Percentiles rank a stretch among this genome's conserved stretches.
Conservation (phyloP, 2,797 vertebrate genomes). For the Lagocephalus sceleratus region DNA sequence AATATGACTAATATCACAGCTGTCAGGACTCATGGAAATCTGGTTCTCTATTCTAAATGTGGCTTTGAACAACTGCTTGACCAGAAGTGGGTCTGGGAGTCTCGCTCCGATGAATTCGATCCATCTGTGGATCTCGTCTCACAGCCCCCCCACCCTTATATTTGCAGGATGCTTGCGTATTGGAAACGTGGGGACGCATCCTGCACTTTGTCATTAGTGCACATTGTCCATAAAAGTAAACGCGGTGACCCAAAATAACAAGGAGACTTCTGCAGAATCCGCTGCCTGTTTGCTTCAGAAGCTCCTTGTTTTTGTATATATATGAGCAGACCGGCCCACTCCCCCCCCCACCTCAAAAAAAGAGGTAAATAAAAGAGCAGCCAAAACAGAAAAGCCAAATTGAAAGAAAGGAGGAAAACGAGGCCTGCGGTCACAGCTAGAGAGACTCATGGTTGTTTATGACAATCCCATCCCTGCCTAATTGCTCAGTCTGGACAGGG, state of each 20-base stretch:
- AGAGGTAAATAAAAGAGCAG: slow-evolving; percentile 43
- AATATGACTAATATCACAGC: too few species aligned
- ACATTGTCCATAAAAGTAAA: slow-evolving; percentile 3
- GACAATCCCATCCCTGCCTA: slow-evolving; percentile 45
- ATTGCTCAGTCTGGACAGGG: slow-evolving; percentile 66
- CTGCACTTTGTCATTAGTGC: slow-evolving; percentile 5
- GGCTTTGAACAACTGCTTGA: too few species aligned
- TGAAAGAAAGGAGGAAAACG: slow-evolving; percentile 33
- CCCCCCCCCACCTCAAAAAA: slow-evolving; percentile 4
- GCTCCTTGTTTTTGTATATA: slow-evolving; percentile 24
- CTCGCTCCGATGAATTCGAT: too few species aligned
- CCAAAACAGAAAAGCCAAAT: slow-evolving; percentile 30
- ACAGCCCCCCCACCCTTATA: too few species aligned
- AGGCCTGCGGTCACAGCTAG: slow-evolving; percentile 32
- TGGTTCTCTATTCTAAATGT: too few species aligned
- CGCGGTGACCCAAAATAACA: background rate
- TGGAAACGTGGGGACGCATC: slow-evolving; percentile 10
- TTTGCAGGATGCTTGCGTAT: too few species aligned
- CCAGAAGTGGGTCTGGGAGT: too few species aligned
- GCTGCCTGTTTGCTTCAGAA: slow-evolving; percentile 4
- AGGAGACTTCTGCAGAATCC: slow-evolving; percentile 15
- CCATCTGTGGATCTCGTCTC: too few species aligned
- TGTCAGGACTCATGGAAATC: too few species aligned
- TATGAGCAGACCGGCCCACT: slow-evolving; percentile 28
- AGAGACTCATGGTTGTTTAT: slow-evolving; percentile 59